Percentiles rank a stretch among this genome's conserved stretches.
Conservation (phyloP, 1,140 invertebrate genomes). For the Melitaea cinxia region DNA sequence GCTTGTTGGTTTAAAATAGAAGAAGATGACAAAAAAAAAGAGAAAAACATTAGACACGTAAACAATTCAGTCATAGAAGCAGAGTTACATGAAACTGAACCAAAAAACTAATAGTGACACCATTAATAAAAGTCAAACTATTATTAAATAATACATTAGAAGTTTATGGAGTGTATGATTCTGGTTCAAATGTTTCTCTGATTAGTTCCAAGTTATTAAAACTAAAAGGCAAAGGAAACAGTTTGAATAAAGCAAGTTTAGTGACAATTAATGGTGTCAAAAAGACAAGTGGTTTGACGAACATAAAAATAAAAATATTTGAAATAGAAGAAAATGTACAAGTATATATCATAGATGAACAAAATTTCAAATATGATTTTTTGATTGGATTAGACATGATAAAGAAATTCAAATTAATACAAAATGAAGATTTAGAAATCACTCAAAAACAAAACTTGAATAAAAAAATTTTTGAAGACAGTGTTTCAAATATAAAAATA, state of each 20-base stretch:
- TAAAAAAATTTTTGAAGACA: slow-evolving; percentile 9
- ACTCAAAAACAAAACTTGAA: slow-evolving; percentile 28
- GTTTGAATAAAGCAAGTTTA: slow-evolving; percentile 27
- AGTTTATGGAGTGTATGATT: slow-evolving; percentile 33
- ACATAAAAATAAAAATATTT: slow-evolving; percentile 43
- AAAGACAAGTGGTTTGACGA: slow-evolving; percentile 45
- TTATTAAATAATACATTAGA: slow-evolving; percentile 26
- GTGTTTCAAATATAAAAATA: background rate
- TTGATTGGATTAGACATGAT: slow-evolving; percentile 40
- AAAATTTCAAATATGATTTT: slow-evolving; percentile 41
- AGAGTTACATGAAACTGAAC: slow-evolving; percentile 16
- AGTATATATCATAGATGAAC: slow-evolving; percentile 34
- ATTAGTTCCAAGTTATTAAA: slow-evolving; percentile 38
- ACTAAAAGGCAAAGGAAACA: slow-evolving; percentile 21
- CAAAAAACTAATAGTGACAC: slow-evolving; percentile 33
- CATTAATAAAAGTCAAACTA: slow-evolving; percentile 38
- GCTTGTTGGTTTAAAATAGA: slow-evolving; percentile 29
- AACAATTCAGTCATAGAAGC: slow-evolving; percentile 35
- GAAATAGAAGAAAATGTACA: slow-evolving; percentile 43
- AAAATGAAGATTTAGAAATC: slow-evolving; percentile 37
- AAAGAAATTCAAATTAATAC: slow-evolving; percentile 32
- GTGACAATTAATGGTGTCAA: slow-evolving; percentile 39
- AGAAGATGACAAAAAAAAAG: slow-evolving; percentile 7
- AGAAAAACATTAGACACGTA: slow-evolving; percentile 26
- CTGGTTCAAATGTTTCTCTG: slow-evolving; percentile 37